Percentiles rank a stretch among this genome's conserved stretches.
phyloP scores from a whole-genome alignment of 2,797 vertebrate genomes.

The Sciurus carolinensis region DNA sequence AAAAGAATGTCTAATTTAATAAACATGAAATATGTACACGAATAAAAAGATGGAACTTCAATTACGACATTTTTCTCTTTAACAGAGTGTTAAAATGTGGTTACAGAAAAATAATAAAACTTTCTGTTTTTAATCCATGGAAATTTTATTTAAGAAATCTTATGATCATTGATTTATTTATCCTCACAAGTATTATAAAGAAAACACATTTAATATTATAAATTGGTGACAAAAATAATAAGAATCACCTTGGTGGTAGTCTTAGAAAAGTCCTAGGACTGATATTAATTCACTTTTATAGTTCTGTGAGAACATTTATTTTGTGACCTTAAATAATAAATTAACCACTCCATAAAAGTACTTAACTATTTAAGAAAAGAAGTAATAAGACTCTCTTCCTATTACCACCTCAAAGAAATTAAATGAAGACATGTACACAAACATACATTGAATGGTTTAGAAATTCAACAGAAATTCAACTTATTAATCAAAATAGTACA shows the following conservation, averaged over 20 bases:
- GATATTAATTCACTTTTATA: background rate
- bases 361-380: background rate
- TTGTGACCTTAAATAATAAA: background rate
- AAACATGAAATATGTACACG: background rate
- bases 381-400: background rate
- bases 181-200: background rate
- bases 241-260: background rate
- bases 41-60: background rate
- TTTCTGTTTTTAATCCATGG: background rate
- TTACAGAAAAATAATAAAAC: background rate
- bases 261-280: background rate
- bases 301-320: background rate
- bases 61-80: background rate
- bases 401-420: background rate
- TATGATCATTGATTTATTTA: background rate
- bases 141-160: background rate
- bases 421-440: background rate
- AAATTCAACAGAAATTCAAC: conserved; percentile 26
- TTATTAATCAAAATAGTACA: background rate
- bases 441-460: background rate
- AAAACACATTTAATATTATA: background rate
- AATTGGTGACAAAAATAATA: background rate
- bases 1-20: background rate
- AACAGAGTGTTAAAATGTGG: background rate
- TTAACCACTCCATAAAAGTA: background rate